Evolutionary conservation across 2,888 invertebrate genomes (phyloP), one percentile per base, ranked within the genome.

Genomic region (Erannis defoliaria): DNA sequence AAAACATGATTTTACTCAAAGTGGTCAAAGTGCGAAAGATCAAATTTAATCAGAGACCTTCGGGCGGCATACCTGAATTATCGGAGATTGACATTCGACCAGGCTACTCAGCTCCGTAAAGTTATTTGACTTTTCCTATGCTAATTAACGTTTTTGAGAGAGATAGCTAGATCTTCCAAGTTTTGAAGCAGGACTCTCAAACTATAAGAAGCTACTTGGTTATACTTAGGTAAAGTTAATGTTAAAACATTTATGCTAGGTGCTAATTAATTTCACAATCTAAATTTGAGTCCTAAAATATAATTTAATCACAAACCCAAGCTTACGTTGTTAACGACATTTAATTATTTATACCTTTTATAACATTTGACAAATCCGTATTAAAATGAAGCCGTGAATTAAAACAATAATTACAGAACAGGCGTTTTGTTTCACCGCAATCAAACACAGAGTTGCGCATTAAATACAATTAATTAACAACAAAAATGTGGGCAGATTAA

Each of bases 401-500:
- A 86, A 85, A 86, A 86, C 81, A 82, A 84, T 82, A 84, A 87
- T 85, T 85, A 84, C 80, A 77, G 75, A 75, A 74, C 66, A 74
- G 74, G 71, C 76, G 77, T 76, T 78, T 67, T 61, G 64, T 68
- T 68, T 61, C 67, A 89, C 92, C 92, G 91, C 92, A 91, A 85
- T 91, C 92, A 92, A 85, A 85, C 82, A 82, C 92, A 92, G 81
- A 78, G 79, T 81, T 85, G 86, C 83, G 84, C 82, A 85, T 88
- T 88, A 86, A 85, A 85, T 81, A 78, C 85, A 82, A 89, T 88
- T 90, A 89, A 90, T 92, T 91, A 93, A 90, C 86, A 91, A 82
- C 90, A 92, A 92, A 92, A 92, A 93, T 90, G 86, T 85, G 72
- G 88, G 86, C 88, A 56, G 40, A 89, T 91, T 90, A 89, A 88